Evolutionary conservation across 2,888 invertebrate species (phyloP), one percentile per base, ranked within the genome.

Genomic region (Campopleginae sp.): DNA sequence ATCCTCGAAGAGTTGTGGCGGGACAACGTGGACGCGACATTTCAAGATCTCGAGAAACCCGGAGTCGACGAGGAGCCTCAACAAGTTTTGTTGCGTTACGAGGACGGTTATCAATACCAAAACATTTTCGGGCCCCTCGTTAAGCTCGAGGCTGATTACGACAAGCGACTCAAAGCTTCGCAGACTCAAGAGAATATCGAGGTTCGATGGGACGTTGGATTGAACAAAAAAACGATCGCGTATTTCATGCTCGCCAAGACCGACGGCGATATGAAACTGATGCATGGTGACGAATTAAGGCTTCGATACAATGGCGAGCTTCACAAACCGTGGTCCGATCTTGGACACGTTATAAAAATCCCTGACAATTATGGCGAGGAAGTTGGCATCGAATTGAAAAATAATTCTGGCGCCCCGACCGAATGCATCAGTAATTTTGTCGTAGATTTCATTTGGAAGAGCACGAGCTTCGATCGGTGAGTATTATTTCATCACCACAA

Each of bases 371-470:
- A 97, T 93, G 99, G 98, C 5, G 99, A 99, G 92, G 99, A 99
- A 93, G 98, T 99, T 19, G 99, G 99, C 0, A 96, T 99, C 51
- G 99, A 99, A 93, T 94, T 99, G 92, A 99, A 99, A 92, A 97
- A 97, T 88, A 98, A 97, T 88, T 96, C 97, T 1, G 98, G 98
- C 31, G 98, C 99, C 0, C 99, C 99, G 0, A 96, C 97, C 0
- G 99, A 99, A 89, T 98, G 98, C 94, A 97, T 97, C 71, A 98
- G 98, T 88, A 98, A 98, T 94, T 99, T 99, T 94, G 98, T 98
- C 0, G 98, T 99, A 5, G 99, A 99, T 94, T 99, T 99, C 94
- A 99, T 99, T 74, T 99, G 99, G 99, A 99, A 99, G 94, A 98
- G 99, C 88, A 99, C 99, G 0, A 98, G 98, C 38, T 99, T 99